These are phyloP conservation scores for Hemicrepidius hirtus DNA, from an alignment of 2,888 invertebrate species.

Conservation along the genomic window DNA sequence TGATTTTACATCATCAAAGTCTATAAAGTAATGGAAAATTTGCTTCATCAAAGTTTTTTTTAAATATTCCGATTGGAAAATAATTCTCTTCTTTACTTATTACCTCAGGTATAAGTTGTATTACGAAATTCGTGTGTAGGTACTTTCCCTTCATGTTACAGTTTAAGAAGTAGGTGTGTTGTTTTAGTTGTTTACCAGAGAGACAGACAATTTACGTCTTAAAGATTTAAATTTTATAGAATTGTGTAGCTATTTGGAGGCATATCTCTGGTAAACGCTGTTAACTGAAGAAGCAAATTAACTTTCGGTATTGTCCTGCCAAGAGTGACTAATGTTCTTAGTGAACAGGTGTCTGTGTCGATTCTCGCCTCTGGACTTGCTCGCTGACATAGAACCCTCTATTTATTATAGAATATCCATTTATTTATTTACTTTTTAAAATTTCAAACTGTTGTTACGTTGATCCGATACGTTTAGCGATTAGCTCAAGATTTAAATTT, in stretches of 20 bases:
- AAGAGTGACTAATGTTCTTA: slow-evolving; percentile 66
- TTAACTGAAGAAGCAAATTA: slow-evolving; percentile 69
- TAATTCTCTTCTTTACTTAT: no score
- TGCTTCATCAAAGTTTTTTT: no score
- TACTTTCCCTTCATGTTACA: slow-evolving; percentile 3
- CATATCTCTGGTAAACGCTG: slow-evolving; percentile 58
- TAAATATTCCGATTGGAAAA: no score
- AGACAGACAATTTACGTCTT: slow-evolving; percentile 20
- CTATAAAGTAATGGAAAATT: no score
- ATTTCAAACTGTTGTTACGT: slow-evolving; percentile 30
- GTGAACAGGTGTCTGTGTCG: slow-evolving; percentile 64
- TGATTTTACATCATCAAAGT: neutral
- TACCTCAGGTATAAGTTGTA: neutral
- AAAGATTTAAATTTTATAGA: slow-evolving; percentile 45
- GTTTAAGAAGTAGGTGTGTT: slow-evolving; percentile 19
- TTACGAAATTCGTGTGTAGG: neutral
- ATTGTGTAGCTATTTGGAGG: slow-evolving; percentile 53
- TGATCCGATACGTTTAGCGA: neutral
- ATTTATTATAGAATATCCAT: slow-evolving; percentile 40
- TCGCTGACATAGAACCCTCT: slow-evolving; percentile 47
- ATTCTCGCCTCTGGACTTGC: slow-evolving; percentile 59
- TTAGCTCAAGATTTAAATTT: neutral
- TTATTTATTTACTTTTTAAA: slow-evolving; percentile 35
- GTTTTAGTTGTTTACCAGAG: neutral
- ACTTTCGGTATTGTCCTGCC: slow-evolving; percentile 70